Evolutionary conservation across 2,797 vertebrate species (phyloP), one percentile per base, ranked within the genome.

Genomic region (Lophius americanus): DNA sequence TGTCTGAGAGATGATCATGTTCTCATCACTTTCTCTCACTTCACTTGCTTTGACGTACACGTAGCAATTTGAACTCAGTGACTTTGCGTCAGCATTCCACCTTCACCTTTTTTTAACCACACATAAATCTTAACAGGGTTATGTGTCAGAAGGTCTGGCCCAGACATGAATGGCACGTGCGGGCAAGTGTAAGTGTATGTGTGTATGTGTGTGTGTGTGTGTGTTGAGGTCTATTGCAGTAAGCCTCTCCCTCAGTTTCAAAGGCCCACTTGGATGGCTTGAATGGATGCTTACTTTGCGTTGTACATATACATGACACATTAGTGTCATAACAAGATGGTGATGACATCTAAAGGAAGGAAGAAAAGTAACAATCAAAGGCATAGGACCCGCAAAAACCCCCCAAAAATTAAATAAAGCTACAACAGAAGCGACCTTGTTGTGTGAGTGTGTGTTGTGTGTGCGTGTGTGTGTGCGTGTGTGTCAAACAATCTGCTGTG

Each of bases 401-500:
- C 23, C 23, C 23, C 1, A 23, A 23, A 23, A 23, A 23, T 23
- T 23, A 1, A 23, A 23, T 23, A 23, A 23, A 23, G 23, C 23
- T 23, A 23, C 23, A 23, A 23, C 23, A 23, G 23, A 23, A 23
- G 23, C 23, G 23, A 35, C 8, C 59, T 13, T 59, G 51, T 0
- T 5, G 33, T 41, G 7, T 35, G 1, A 32, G 57, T 36, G 44
- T n/a, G 23, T 39, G 60, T 11, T 9, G 38, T 52, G 55, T 72
- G 11, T 60, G 4, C 60, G 36, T 44, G 39, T 23, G 38, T 52
- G 55, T 72, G 11, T 60, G 4, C 60, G 36, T 44, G 23, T 2
- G 23, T 58, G 57, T 64, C 4, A n/a, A 38, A 47, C 57, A 65
- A 75, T 65, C 70, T 37, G 51, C 49, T 57, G 10, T 50, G 60